Conservation (phyloP, 2,888 invertebrate species). For the Allacma fusca region DNA sequence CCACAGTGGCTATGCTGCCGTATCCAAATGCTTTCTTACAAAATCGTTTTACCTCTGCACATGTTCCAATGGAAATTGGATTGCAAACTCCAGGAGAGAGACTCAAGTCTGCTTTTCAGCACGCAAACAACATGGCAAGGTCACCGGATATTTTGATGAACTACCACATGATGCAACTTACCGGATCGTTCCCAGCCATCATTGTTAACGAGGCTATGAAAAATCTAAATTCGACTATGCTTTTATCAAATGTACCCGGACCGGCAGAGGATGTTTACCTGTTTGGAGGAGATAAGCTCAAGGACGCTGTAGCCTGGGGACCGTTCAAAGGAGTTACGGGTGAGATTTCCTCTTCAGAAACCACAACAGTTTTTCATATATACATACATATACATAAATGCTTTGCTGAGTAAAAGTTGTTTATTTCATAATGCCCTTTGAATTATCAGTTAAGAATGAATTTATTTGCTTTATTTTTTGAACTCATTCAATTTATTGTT, state of each 20-base stretch:
- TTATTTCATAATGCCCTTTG: no score
- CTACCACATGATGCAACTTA: slow-evolving; percentile 55
- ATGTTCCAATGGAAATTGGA: slow-evolving; percentile 49
- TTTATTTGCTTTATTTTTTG: no score
- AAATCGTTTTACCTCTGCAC: slow-evolving; percentile 55
- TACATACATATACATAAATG: no score
- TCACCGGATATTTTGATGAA: slow-evolving; percentile 56
- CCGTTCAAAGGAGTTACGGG: slow-evolving; percentile 58
- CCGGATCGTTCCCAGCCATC: slow-evolving; percentile 53
- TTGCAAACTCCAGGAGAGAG: slow-evolving; percentile 48
- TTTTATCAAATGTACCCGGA: slow-evolving; percentile 59
- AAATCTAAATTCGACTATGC: slow-evolving; percentile 53
- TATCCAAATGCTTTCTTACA: slow-evolving; percentile 54
- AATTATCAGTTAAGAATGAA: background rate
- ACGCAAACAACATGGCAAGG: slow-evolving; percentile 48
- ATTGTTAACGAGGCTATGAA: slow-evolving; percentile 52
- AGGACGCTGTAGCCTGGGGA: slow-evolving; percentile 57
- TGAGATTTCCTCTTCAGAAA: slow-evolving; percentile 38
- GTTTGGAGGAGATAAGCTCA: slow-evolving; percentile 57
- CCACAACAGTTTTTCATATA: no score
- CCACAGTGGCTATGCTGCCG: slow-evolving; percentile 58
- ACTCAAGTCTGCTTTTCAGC: slow-evolving; percentile 50
- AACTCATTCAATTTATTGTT: no score
- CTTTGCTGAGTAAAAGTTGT: no score
- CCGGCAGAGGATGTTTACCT: slow-evolving; percentile 55